A percentile compares a stretch with the other conserved stretches of the same genome.
Evolutionary conservation across 1,140 invertebrate species (phyloP).

Genomic region (Arctopsyche grandis): DNA sequence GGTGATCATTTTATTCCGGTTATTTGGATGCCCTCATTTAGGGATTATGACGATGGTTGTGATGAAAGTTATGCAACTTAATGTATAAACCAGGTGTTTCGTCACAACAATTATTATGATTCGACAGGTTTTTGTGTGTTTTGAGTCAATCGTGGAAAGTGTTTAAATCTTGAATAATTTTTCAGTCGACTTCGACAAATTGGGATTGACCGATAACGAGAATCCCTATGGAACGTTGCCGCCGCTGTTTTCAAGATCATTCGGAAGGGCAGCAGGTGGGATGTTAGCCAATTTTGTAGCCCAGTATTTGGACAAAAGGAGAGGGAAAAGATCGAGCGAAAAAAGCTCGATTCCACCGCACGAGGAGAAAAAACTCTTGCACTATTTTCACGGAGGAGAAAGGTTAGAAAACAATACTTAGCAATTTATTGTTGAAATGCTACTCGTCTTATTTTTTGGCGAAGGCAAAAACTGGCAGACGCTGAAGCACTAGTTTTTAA

Average conservation of each 20-base stretch:
- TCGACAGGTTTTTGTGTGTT: too few species aligned
- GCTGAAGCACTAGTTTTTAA: too few species aligned
- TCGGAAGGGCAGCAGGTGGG: constrained; percentile 75
- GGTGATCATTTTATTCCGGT: too few species aligned
- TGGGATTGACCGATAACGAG: constrained; percentile 85
- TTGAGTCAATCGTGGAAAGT: too few species aligned
- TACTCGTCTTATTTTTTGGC: too few species aligned
- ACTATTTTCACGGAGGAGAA: constrained; percentile 77
- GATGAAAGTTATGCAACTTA: too few species aligned
- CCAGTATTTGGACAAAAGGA: constrained; percentile 72
- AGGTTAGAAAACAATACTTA: constrained; percentile 61
- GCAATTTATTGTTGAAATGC: too few species aligned
- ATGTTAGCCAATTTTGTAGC: constrained; percentile 77
- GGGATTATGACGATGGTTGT: too few species aligned
- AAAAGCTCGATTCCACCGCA: constrained; percentile 58
- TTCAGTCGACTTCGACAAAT: constrained; percentile 83
- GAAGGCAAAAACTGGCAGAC: too few species aligned
- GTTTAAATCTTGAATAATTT: constrained; percentile 3
- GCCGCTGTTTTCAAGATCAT: constrained; percentile 74
- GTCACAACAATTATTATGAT: too few species aligned
- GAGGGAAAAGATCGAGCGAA: constrained; percentile 68
- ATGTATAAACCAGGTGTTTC: too few species aligned
- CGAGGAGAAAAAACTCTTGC: constrained; percentile 59
- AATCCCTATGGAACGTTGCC: constrained; percentile 85
- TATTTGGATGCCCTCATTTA: too few species aligned